Evolutionary conservation across 2,888 invertebrate species (phyloP), one percentile per base, ranked within the genome.

Genomic region (Myathropa florea): DNA sequence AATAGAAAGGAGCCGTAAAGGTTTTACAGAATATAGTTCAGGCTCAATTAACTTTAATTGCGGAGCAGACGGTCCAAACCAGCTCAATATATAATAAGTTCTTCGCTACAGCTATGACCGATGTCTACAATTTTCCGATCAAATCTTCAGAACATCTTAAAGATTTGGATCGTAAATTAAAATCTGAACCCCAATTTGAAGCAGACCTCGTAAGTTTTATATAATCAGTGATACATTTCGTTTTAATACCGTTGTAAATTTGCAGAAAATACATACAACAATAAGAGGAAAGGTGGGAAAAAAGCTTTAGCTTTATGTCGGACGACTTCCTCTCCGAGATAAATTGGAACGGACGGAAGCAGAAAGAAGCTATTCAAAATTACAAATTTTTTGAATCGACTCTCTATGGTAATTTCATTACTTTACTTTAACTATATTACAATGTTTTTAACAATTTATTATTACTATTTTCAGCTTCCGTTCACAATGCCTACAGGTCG

Each of bases 61-160:
- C 33, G 3, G 57, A 68, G 18, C 68, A 68, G 12, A 30, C 30
- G 3, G 12, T 68, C 4, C 28, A 57, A 68, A 53, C 53, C 0
- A 68, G 30, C 55, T 28, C 46, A 10, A 68, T 68, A 3, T 57
- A 68, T 30, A n/a, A n/a, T n/a, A n/a, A n/a, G n/a, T n/a, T n/a
- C n/a, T n/a, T n/a, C n/a, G n/a, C n/a, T n/a, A n/a, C n/a, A n/a
- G n/a, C n/a, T n/a, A n/a, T n/a, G n/a, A n/a, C n/a, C n/a, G n/a
- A n/a, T n/a, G n/a, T n/a, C n/a, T n/a, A n/a, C n/a, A n/a, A n/a
- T n/a, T n/a, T n/a, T n/a, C n/a, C n/a, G n/a, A n/a, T n/a, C n/a
- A n/a, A n/a, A n/a, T n/a, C n/a, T n/a, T n/a, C n/a, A n/a, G n/a
- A n/a, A n/a, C n/a, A n/a, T n/a, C n/a, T n/a, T n/a, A n/a, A n/a